Evolutionary conservation across 2,888 invertebrate genomes (phyloP).

Genomic region (Lissocephala sabroskyi): DNA sequence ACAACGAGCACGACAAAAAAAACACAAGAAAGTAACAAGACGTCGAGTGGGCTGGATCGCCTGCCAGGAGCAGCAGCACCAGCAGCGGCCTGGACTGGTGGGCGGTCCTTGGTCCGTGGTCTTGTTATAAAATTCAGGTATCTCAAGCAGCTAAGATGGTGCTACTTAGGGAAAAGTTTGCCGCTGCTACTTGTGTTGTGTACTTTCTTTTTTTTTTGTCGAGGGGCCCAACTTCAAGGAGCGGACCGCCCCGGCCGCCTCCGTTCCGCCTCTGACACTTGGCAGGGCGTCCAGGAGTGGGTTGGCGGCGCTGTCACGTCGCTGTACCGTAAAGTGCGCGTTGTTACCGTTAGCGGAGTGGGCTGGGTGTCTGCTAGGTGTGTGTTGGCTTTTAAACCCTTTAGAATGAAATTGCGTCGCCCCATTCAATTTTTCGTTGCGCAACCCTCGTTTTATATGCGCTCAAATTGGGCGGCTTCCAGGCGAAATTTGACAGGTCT

Average conservation of each 20-base stretch:
- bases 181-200: background rate
- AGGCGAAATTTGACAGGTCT: slow-evolving; percentile 25
- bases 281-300: no score
- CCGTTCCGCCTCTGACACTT: no score
- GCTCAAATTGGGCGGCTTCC: slow-evolving; percentile 36
- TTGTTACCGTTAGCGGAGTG: slow-evolving; percentile 34
- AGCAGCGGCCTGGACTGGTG: no score
- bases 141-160: slow-evolving; percentile 18
- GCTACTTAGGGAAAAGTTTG: slow-evolving; percentile 37
- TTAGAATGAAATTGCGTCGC: slow-evolving; percentile 1
- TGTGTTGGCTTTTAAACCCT: slow-evolving; percentile 3
- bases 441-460: background rate
- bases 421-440: background rate
- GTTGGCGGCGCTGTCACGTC: slow-evolving; percentile 2
- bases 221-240: background rate
- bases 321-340: slow-evolving; percentile 45
- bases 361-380: background rate
- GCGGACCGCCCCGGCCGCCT: no score
- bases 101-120: background rate
- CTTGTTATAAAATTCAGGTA: slow-evolving; percentile 40
- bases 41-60: background rate
- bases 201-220: slow-evolving; percentile 18
- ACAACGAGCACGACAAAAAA: slow-evolving; percentile 3
- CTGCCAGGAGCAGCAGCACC: background rate
- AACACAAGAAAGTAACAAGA: slow-evolving; percentile 13